phyloP scores from a whole-genome alignment of 2,797 vertebrate genomes.

The Myotis vivesi region DNA sequence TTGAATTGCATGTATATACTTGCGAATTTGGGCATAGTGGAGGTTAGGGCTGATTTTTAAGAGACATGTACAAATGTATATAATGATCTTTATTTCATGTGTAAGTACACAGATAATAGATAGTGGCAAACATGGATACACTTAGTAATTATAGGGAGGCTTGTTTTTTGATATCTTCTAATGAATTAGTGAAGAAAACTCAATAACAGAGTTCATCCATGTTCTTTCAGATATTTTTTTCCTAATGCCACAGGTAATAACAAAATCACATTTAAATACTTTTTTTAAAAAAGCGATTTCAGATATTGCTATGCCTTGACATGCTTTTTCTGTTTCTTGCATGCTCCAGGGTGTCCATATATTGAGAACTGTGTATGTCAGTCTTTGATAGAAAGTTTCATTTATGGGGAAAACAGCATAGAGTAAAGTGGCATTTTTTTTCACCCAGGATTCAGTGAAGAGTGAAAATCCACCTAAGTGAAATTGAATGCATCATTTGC shows the following conservation, averaged over 20 bases:
- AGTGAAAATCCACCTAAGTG: background rate
- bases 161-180: background rate
- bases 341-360: background rate
- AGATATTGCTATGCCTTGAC: background rate
- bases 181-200: background rate
- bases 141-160: background rate
- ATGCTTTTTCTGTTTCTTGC: background rate
- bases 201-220: background rate
- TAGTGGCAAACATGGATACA: background rate
- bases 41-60: background rate
- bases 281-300: background rate
- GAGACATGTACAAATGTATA: background rate
- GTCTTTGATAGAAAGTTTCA: background rate
- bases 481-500: background rate
- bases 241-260: background rate
- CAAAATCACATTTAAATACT: slow-evolving; percentile 3
- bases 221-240: slow-evolving; percentile 18
- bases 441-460: background rate
- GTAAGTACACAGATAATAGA: background rate
- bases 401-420: background rate
- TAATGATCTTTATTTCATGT: slow-evolving; percentile 1
- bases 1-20: background rate
- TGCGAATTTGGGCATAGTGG: background rate
- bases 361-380: background rate
- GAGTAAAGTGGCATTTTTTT: background rate